These are phyloP conservation scores for Epinotia demarniana DNA, from an alignment of 2,888 invertebrate genomes.

Conservation along the genomic window DNA sequence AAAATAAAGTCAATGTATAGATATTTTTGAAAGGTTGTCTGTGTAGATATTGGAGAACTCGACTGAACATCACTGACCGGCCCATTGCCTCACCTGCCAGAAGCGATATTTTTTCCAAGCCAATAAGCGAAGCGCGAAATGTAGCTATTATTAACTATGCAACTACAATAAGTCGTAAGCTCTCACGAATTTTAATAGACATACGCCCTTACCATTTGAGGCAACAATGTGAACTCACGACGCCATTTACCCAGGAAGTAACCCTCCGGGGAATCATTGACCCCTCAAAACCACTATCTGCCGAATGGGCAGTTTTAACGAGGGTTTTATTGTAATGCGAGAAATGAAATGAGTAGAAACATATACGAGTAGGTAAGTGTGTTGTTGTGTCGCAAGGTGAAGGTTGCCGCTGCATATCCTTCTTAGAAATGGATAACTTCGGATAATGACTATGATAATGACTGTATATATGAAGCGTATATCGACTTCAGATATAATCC, in stretches of 20 bases:
- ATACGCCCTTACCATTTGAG: background rate
- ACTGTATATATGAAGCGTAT: too few relatives aligned
- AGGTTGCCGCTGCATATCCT: background rate
- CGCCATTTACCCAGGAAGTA: slow-evolving; percentile 60
- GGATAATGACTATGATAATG: too few relatives aligned
- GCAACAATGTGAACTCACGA: slow-evolving; percentile 51
- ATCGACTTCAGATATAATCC: too few relatives aligned
- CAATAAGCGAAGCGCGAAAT: slow-evolving; percentile 4
- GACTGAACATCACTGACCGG: slow-evolving; percentile 3
- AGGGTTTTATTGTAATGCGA: slow-evolving; percentile 10
- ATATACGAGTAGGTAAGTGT: background rate
- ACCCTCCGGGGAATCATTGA: slow-evolving; percentile 28
- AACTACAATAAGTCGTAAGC: background rate
- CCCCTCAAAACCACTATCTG: slow-evolving; percentile 36
- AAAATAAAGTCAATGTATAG: too few relatives aligned
- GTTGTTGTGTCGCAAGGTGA: background rate
- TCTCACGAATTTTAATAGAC: background rate
- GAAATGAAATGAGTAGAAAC: background rate
- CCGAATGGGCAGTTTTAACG: slow-evolving; percentile 32
- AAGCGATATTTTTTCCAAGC: slow-evolving; percentile 15
- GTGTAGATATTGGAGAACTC: too few relatives aligned
- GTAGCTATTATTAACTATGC: slow-evolving; percentile 1
- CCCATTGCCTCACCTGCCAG: slow-evolving; percentile 20
- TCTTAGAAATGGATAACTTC: background rate
- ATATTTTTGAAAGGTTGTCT: too few relatives aligned